These are phyloP conservation scores for Neuroterus valhalla DNA, from an alignment of 1,140 invertebrate genomes.

Conservation along the genomic window DNA sequence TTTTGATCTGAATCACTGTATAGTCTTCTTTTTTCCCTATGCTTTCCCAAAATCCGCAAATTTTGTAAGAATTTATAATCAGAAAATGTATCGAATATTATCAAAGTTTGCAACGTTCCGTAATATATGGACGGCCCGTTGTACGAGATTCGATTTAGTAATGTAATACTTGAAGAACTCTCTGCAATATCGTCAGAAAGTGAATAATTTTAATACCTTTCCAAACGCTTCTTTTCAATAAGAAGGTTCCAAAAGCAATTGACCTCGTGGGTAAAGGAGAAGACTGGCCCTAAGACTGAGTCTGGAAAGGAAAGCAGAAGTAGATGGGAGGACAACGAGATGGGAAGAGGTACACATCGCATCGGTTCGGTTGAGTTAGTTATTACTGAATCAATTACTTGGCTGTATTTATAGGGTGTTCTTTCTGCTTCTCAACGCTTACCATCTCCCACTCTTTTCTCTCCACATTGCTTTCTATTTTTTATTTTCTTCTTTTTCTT, in stretches of 20 bases:
- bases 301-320: neutral
- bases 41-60: no score
- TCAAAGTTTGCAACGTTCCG: no score
- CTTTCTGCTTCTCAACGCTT: constrained; percentile 55
- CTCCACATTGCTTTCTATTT: constrained; percentile 42
- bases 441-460: constrained; percentile 39
- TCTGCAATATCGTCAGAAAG: no score
- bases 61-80: no score
- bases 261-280: constrained; percentile 46
- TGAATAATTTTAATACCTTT: constrained; percentile 38
- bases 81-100: no score
- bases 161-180: no score
- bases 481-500: constrained; percentile 47
- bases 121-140: no score
- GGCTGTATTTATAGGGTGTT: constrained; percentile 72
- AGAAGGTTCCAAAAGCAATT: constrained; percentile 60
- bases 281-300: constrained; percentile 21
- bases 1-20: no score
- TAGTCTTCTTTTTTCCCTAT: no score
- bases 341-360: constrained; percentile 36
- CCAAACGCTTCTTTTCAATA: constrained; percentile 60
- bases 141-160: no score
- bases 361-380: constrained; percentile 67
- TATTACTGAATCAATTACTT: constrained; percentile 74
- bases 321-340: constrained; percentile 41